Evolutionary conservation across 2,888 invertebrate genomes (phyloP).

Genomic region (Lottia scabra): DNA sequence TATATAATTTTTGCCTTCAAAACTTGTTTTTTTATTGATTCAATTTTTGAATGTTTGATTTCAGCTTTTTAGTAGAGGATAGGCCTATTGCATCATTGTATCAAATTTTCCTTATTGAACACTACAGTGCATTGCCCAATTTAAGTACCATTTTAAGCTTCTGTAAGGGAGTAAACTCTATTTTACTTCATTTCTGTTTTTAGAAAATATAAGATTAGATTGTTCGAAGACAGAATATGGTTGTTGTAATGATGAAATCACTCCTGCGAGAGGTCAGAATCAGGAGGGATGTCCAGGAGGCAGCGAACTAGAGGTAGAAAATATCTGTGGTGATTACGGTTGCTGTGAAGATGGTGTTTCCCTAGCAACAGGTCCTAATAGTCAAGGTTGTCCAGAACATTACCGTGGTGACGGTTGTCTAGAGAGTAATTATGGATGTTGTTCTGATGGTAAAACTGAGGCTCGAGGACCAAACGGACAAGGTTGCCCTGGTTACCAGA

Average conservation of each 20-base stretch:
- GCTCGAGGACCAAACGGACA: conserved; percentile 23
- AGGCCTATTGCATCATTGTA: no score
- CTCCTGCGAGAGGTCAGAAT: conserved; percentile 72
- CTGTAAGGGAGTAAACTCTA: no score
- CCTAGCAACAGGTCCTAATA: conserved; percentile 83
- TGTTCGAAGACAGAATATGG: conserved; percentile 71
- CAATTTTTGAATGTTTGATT: no score
- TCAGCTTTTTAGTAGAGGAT: no score
- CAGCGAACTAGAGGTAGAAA: conserved; percentile 73
- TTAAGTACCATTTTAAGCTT: no score
- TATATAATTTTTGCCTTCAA: no score
- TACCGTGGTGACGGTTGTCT: conserved; percentile 6
- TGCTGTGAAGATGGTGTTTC: conserved; percentile 88
- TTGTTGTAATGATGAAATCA: conserved; percentile 72
- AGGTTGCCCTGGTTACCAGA: conserved; percentile 19
- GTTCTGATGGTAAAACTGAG: conserved; percentile 80
- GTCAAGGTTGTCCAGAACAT: conserved; percentile 75
- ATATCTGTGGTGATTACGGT: conserved; percentile 74
- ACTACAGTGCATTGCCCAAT: no score
- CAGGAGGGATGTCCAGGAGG: conserved; percentile 83
- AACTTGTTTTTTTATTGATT: no score
- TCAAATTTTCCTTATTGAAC: no score
- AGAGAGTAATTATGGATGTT: conserved; percentile 79
- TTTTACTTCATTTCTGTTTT: no score
- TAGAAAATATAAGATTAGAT: conserved; percentile 1